A percentile compares a stretch with the other conserved stretches of the same genome.
Conservation (phyloP, 2,888 invertebrate genomes). For the Epinotia nisella region DNA sequence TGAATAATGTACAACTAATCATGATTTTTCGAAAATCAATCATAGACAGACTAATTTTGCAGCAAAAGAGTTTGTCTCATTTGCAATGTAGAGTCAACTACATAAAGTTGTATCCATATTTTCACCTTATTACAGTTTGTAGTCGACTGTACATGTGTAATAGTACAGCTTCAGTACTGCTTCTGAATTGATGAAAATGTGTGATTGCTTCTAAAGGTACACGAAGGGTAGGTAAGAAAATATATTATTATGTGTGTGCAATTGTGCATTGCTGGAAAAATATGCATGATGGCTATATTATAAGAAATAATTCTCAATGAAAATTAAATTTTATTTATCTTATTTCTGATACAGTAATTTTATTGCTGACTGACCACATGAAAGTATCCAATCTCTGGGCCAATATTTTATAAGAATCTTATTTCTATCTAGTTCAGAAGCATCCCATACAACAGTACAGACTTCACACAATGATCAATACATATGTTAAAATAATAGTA, state of each 20-base stretch:
- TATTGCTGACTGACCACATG: background rate
- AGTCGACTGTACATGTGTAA: too few species aligned
- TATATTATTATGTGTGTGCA: background rate
- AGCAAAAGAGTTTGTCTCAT: background rate
- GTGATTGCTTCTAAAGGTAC: background rate
- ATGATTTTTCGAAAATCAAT: background rate
- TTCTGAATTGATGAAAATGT: background rate
- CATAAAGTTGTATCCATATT: background rate
- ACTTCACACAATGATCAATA: constrained; percentile 33
- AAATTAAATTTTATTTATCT: background rate
- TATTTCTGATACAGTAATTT: background rate
- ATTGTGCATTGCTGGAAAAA: background rate
- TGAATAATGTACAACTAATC: background rate
- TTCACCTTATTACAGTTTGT: constrained; percentile 4
- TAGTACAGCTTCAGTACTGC: background rate
- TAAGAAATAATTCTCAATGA: too few species aligned
- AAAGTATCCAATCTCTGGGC: background rate
- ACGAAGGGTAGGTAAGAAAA: background rate
- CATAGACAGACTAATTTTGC: background rate
- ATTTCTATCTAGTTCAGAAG: background rate
- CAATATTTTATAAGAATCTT: background rate
- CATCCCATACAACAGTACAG: constrained; percentile 8
- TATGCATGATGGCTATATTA: background rate
- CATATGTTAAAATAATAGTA: constrained; percentile 21
- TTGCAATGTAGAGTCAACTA: background rate